Base-by-base conservation (phyloP, 2,888 invertebrate genomes). In the Drosophila greeni region DNA sequence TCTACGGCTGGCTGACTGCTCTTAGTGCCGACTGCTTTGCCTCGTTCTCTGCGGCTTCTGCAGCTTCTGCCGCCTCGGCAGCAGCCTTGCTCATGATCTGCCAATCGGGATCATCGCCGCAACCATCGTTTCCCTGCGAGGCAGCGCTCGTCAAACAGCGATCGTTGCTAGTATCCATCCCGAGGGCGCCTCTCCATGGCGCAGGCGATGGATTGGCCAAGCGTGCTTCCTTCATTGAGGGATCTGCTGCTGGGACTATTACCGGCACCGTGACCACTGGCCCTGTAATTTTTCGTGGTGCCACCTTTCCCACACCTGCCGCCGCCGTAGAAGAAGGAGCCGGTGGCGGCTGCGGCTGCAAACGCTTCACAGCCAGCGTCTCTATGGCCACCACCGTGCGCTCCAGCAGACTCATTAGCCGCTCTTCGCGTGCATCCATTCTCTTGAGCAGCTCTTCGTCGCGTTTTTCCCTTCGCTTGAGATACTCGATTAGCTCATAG, bases 401-500 rank as follows among this genome's bases (percentile, higher is more conserved):
- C 71, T 88, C 88, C 26, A 88, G 75, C 29, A 89, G 79, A 67
- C 82, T 84, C 60, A 89, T 80, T 9, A 88, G 72, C 52, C 88
- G 86, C 70, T 89, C 88, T 66, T 89, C 89, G 2, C 88, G 85
- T 16, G 88, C 87, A 74, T 89, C 88, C 89, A 88, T 88, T 1
- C 88, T 85, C 58, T 87, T 86, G 7, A 87, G 79, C 64, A 88
- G 77, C 70, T 87, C 87, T 54, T 88, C 89, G 60, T 88, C 89
- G 0, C 88, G 86, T 34, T 87, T 88, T 61, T 89, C 89, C 9
- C 89, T 84, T 3, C 88, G 77, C 67, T 88, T 88, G 42, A 88
- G 81, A 82, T 88, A 88, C 76, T 89, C 88, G 39, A 88, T 89
- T 20, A 89, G 79, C 73, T 88, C 88, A 58, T 89, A 89, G 61